phyloP scores from a whole-genome alignment of 2,113 vertebrate genomes.

The Glaucomys volans region DNA sequence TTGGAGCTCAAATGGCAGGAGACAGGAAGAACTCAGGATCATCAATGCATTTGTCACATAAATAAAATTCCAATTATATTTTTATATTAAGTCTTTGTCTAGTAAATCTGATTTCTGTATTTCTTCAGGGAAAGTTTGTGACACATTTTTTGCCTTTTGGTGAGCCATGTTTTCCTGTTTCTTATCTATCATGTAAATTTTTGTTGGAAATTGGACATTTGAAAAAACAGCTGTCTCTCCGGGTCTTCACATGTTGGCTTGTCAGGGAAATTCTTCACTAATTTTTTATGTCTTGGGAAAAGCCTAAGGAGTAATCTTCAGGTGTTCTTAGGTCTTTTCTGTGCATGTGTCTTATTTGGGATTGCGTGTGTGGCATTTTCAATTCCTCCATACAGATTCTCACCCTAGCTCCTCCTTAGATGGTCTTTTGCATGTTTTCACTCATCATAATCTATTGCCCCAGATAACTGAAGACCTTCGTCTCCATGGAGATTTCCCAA shows the following conservation, averaged over 20 bases:
- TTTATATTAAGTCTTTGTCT: neutral
- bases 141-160: neutral
- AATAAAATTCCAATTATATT: conserved; percentile 45
- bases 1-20: conserved; percentile 50
- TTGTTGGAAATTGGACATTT: neutral
- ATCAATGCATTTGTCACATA: conserved; percentile 34
- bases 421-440: neutral
- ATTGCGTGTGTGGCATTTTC: neutral
- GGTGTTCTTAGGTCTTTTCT: neutral
- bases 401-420: neutral
- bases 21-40: neutral
- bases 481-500: neutral
- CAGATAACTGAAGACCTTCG: neutral
- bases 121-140: neutral
- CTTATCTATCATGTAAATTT: neutral
- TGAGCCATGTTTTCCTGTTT: neutral
- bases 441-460: neutral
- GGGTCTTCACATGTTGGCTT: neutral
- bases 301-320: neutral
- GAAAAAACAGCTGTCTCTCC: neutral
- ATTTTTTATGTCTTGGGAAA: neutral
- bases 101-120: neutral
- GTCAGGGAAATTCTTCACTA: neutral
- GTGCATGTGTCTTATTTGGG: neutral
- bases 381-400: neutral